Evolutionary conservation across 2,888 invertebrate species (phyloP), one percentile per base, ranked within the genome.

Genomic region (Griposia aprilina): DNA sequence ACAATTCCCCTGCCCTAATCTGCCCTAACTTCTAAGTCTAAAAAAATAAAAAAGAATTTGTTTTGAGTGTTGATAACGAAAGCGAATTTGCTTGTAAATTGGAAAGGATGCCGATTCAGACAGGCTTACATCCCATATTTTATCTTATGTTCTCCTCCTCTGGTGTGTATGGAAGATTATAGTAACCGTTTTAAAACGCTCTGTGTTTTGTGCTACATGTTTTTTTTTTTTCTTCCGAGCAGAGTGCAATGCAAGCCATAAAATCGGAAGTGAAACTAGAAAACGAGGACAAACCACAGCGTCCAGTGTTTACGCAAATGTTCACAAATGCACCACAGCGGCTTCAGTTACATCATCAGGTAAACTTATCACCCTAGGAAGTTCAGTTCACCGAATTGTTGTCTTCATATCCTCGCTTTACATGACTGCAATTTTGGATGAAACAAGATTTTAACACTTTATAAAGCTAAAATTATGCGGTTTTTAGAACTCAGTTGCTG

Each of bases 251-350:
- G 93, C 95, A 95, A 88, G 93, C 93, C 1, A 95, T 96, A 72
- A 96, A 96, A 87, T 92, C 95, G 0, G 96, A 96, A 80, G 94
- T 96, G 84, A 96, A 96, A 82, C 82, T 94, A 23, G 96, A 96
- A 80, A 85, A 89, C 7, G 96, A 95, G 0, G 96, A 96, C 15
- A 95, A 95, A 78, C 93, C 90, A 11, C 92, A 91, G 75, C 86
- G 90, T 30, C 89, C 83, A 17, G 79, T 90, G 76, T 91, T 91
- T 80, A 78, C 90, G 73, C 90, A 89, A 80, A 90, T 91, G 89
- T 91, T 91, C 68, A 83, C 90, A 20, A 91, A 90, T 69, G 85
- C 92, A 30, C 93, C 92, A 52, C 93, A 92, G 74, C 85, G 91
- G 8, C 85, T 94, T 23, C 94, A 94, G 87, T 83, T 94, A 74